These are phyloP conservation scores for Therioaphis trifolii DNA, from an alignment of 2,888 invertebrate species.

Conservation along the genomic window DNA sequence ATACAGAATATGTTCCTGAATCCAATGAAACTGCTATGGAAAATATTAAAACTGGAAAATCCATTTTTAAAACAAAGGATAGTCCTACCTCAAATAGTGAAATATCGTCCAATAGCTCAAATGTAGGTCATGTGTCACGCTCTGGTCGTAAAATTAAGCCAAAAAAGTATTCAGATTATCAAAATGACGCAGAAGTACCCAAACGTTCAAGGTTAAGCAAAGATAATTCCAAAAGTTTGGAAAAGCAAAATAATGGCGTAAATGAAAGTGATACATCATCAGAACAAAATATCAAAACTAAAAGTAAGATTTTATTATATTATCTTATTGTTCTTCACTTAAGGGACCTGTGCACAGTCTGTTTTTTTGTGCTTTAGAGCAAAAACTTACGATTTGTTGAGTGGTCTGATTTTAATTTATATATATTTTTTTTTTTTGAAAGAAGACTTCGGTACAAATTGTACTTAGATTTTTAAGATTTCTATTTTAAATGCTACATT, in stretches of 20 bases:
- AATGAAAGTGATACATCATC: slow-evolving; percentile 57
- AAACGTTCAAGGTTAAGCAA: slow-evolving; percentile 52
- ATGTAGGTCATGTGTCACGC: slow-evolving; percentile 62
- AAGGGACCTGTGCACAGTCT: too few relatives aligned
- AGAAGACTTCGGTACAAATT: too few relatives aligned
- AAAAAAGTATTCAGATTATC: slow-evolving; percentile 69
- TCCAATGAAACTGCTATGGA: slow-evolving; percentile 3
- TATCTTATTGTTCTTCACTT: not conserved
- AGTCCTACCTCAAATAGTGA: slow-evolving; percentile 45
- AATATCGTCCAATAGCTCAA: slow-evolving; percentile 38
- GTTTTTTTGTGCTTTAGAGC: too few relatives aligned
- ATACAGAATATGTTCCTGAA: slow-evolving; percentile 6
- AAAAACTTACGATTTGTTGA: too few relatives aligned
- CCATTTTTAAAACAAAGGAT: slow-evolving; percentile 56
- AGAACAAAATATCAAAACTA: slow-evolving; percentile 21
- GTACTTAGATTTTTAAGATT: too few relatives aligned
- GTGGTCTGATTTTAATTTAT: not conserved
- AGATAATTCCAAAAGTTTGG: slow-evolving; percentile 48
- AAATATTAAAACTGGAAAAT: slow-evolving; percentile 51
- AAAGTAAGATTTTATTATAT: slow-evolving; percentile 44
- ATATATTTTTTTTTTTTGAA: too few relatives aligned
- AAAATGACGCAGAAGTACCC: slow-evolving; percentile 64
- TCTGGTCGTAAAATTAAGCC: slow-evolving; percentile 80
- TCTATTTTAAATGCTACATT: too few relatives aligned
- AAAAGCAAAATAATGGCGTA: slow-evolving; percentile 22